Conservation (phyloP, 2,113 vertebrate species). For the Gymnobelideus leadbeateri region DNA sequence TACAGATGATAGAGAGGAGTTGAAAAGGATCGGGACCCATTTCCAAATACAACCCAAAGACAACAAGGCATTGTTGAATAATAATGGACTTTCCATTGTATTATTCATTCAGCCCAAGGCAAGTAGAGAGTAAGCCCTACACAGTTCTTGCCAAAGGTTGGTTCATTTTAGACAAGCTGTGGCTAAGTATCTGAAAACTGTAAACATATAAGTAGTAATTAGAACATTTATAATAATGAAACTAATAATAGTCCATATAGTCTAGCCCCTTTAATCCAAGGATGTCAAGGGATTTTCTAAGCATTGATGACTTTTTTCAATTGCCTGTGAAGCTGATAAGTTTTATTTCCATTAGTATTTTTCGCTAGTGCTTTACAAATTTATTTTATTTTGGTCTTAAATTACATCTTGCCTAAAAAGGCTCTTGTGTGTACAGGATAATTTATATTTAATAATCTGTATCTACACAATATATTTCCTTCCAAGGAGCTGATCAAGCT, state of each 20-base stretch:
- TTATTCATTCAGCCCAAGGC: conserved; percentile 25
- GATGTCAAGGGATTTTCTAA: conserved; percentile 53
- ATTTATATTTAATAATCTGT: background rate
- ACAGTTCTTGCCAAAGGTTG: conserved; percentile 37
- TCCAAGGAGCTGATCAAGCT: background rate
- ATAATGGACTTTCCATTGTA: background rate
- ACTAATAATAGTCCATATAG: conserved; percentile 42
- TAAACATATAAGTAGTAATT: conserved; percentile 49
- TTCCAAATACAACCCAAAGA: conserved; percentile 50
- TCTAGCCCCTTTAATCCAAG: conserved; percentile 53
- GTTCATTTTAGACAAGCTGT: conserved; percentile 42
- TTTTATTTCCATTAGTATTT: conserved; percentile 32
- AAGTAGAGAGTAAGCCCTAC: conserved; percentile 48
- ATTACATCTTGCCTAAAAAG: conserved; percentile 12
- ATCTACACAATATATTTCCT: conserved; percentile 14
- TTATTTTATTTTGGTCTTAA: conserved; percentile 30
- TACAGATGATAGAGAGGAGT: conserved; percentile 54
- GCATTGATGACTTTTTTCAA: conserved; percentile 54
- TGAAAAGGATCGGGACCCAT: conserved; percentile 53
- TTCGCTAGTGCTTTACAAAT: conserved; percentile 19
- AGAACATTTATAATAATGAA: conserved; percentile 50
- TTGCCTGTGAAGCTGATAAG: background rate
- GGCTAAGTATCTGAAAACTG: conserved; percentile 43
- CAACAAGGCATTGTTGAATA: background rate
- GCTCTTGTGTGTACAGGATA: conserved; percentile 1